Percentiles rank a stretch among this genome's conserved stretches.
Conservation (phyloP, 2,797 vertebrate genomes). For the Neopelma chrysocephalum region DNA sequence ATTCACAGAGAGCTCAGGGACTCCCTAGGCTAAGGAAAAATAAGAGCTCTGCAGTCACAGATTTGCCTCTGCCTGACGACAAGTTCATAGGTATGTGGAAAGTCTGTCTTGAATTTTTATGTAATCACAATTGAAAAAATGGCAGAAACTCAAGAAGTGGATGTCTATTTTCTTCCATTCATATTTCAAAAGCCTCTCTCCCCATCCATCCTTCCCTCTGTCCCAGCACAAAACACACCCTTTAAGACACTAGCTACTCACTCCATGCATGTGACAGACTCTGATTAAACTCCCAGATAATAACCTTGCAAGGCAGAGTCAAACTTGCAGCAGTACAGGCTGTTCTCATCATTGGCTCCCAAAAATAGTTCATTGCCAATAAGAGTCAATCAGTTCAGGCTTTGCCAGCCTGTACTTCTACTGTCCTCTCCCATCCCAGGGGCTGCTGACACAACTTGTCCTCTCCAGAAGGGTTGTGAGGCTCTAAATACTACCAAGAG, state of each 20-base stretch:
- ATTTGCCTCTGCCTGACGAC: background rate
- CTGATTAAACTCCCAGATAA: constrained; percentile 53
- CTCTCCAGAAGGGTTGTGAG: background rate
- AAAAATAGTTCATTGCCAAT: constrained; percentile 50
- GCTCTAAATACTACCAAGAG: background rate
- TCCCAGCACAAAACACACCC: background rate
- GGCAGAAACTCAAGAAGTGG: background rate
- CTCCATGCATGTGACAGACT: constrained; percentile 6
- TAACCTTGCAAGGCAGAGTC: constrained; percentile 47
- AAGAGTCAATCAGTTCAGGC: constrained; percentile 46
- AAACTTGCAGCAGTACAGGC: constrained; percentile 15
- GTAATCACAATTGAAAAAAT: background rate
- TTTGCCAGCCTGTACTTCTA: constrained; percentile 21
- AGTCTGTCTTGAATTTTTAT: background rate
- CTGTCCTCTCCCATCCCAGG: background rate
- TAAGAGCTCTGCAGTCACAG: background rate
- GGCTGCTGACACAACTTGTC: constrained; percentile 33
- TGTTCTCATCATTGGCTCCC: constrained; percentile 40
- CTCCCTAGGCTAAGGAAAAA: background rate
- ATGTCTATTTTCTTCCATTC: background rate
- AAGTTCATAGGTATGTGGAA: background rate
- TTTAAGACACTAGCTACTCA: constrained; percentile 23
- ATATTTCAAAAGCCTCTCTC: background rate
- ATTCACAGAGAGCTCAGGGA: background rate
- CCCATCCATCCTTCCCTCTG: background rate